Percentiles rank a stretch among this genome's conserved stretches.
These are phyloP conservation scores for Empidonax traillii DNA, from an alignment of 2,113 vertebrate genomes.

Conservation along the genomic window DNA sequence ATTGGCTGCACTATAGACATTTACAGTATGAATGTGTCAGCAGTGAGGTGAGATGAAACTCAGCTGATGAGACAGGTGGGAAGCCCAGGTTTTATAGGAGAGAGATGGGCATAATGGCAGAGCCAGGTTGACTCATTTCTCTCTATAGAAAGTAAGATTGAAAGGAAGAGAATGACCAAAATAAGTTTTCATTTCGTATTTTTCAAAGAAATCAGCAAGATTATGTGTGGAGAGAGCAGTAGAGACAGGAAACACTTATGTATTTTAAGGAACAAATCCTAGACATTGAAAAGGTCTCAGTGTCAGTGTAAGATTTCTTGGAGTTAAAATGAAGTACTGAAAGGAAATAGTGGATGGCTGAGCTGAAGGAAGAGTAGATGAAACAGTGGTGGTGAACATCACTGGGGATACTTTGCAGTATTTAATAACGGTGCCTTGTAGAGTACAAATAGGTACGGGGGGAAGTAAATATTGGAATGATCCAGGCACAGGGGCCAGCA, in stretches of 20 bases:
- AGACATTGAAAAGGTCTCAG: accelerated
- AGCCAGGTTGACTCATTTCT: not conserved
- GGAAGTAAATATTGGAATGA: not conserved
- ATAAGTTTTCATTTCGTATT: not conserved
- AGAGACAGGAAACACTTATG: not conserved
- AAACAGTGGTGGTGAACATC: not conserved
- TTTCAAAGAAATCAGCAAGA: not conserved
- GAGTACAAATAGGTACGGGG: not conserved
- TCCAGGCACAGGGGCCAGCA: not conserved
- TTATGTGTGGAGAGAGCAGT: not conserved
- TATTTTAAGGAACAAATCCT: not conserved
- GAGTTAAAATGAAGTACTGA: not conserved
- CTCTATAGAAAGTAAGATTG: not conserved
- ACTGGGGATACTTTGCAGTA: not conserved
- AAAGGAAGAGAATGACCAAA: not conserved
- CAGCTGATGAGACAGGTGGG: not conserved
- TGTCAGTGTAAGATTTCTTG: not conserved
- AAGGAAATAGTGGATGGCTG: not conserved
- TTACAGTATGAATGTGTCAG: not conserved
- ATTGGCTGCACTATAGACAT: not conserved
- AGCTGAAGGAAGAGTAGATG: not conserved
- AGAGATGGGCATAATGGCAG: not conserved
- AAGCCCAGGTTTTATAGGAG: not conserved
- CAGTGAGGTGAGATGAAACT: not conserved
- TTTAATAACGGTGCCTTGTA: not conserved